Percentiles rank a stretch among this genome's conserved stretches.
These are phyloP conservation scores for Uloborus plumipes DNA, from an alignment of 2,888 invertebrate genomes.

Conservation along the genomic window DNA sequence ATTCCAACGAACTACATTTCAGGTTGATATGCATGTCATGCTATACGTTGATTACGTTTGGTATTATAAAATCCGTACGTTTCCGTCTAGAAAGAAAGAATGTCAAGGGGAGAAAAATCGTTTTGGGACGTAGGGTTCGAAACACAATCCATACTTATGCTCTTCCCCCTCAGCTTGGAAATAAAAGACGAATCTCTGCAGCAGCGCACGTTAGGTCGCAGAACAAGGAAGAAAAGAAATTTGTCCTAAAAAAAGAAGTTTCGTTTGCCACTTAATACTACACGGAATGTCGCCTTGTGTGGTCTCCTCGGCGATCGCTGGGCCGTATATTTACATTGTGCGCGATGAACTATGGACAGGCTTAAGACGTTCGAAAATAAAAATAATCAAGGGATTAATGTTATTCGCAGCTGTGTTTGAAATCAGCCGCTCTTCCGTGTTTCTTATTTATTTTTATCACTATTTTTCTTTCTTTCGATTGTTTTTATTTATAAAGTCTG, in stretches of 20 bases:
- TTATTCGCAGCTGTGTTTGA: background rate
- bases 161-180: too few species aligned
- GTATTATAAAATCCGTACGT: too few species aligned
- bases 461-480: background rate
- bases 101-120: too few species aligned
- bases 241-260: slow-evolving; percentile 2
- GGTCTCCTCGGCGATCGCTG: slow-evolving; percentile 12
- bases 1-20: too few species aligned
- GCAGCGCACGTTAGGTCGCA: background rate
- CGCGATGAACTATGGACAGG: background rate
- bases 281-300: slow-evolving; percentile 38
- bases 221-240: slow-evolving; percentile 5
- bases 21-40: too few species aligned
- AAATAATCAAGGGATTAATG: background rate
- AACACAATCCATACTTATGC: too few species aligned
- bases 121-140: too few species aligned
- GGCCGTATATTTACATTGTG: slow-evolving; percentile 21
- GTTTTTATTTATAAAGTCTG: too few species aligned
- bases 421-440: background rate
- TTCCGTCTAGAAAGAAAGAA: too few species aligned
- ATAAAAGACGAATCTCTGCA: too few species aligned
- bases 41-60: too few species aligned
- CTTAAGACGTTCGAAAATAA: background rate
- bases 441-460: slow-evolving; percentile 16
- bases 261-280: slow-evolving; percentile 16